Evolutionary conservation across 2,888 invertebrate species (phyloP).

Genomic region (Petrolisthes cinctipes): DNA sequence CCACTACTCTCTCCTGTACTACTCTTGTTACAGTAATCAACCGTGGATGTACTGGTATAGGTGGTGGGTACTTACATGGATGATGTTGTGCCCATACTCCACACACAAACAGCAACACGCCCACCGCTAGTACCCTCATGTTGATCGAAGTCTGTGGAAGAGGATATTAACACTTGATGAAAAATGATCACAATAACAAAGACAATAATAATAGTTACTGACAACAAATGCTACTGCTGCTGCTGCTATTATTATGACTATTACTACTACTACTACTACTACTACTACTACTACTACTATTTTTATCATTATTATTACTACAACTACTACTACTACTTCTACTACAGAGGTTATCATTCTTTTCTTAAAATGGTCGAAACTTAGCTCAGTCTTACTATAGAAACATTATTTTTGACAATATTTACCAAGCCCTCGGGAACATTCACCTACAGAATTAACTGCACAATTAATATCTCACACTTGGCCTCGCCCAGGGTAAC

Average conservation of each 20-base stretch:
- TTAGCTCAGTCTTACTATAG: too few species aligned
- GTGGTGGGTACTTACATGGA: conserved; percentile 13
- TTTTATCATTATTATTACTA: too few species aligned
- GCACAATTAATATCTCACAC: too few species aligned
- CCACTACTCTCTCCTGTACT: too few species aligned
- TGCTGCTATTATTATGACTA: too few species aligned
- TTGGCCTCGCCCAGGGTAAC: too few species aligned
- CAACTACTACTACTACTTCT: not conserved
- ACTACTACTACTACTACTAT: not conserved
- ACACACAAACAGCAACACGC: conserved; percentile 20
- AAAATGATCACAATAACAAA: not conserved
- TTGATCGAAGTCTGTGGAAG: not conserved
- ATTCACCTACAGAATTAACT: not conserved
- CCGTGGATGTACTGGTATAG: too few species aligned
- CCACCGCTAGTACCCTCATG: conserved; percentile 10
- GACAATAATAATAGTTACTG: not conserved
- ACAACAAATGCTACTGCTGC: not conserved
- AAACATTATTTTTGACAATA: too few species aligned
- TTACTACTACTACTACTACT: not conserved
- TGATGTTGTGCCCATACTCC: conserved; percentile 24
- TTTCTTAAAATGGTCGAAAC: not conserved
- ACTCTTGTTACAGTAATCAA: too few species aligned
- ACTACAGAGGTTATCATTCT: not conserved
- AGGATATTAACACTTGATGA: not conserved
- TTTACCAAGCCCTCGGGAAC: too few species aligned